phyloP scores from a whole-genome alignment of 2,113 vertebrate species.

The Callospermophilus lateralis region DNA sequence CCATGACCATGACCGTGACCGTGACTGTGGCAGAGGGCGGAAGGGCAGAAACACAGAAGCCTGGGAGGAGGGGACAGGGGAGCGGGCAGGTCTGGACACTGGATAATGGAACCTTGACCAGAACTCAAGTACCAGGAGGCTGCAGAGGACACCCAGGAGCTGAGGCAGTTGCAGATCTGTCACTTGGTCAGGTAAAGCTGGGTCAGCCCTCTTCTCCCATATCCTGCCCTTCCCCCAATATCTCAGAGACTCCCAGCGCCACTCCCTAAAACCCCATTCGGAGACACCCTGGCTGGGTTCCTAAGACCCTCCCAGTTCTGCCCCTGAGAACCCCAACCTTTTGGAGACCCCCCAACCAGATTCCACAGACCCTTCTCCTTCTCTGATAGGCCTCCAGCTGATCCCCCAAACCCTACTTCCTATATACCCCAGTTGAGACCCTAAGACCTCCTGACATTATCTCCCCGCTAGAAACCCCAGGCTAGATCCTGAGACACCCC shows the following conservation, averaged over 20 bases:
- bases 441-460: background rate
- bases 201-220: background rate
- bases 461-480: background rate
- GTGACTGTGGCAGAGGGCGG: background rate
- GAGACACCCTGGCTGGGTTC: background rate
- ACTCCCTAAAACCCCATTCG: background rate
- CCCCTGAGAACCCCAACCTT: slow-evolving; percentile 35
- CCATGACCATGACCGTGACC: background rate
- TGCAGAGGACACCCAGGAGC: slow-evolving; percentile 23
- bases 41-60: background rate
- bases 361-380: background rate
- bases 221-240: background rate
- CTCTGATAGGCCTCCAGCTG: background rate
- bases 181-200: slow-evolving; percentile 84
- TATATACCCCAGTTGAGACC: background rate
- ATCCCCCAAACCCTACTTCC: background rate
- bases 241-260: background rate
- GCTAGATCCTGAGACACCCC: background rate
- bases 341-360: background rate
- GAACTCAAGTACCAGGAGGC: slow-evolving; percentile 83
- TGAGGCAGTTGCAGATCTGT: slow-evolving; percentile 82
- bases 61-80: background rate
- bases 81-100: background rate
- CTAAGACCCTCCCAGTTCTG: slow-evolving; percentile 59
- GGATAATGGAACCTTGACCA: slow-evolving; percentile 81